phyloP scores from a whole-genome alignment of 30 jellyfish, hydroid and myxozoan species.

The Clytia hemisphaerica region DNA sequence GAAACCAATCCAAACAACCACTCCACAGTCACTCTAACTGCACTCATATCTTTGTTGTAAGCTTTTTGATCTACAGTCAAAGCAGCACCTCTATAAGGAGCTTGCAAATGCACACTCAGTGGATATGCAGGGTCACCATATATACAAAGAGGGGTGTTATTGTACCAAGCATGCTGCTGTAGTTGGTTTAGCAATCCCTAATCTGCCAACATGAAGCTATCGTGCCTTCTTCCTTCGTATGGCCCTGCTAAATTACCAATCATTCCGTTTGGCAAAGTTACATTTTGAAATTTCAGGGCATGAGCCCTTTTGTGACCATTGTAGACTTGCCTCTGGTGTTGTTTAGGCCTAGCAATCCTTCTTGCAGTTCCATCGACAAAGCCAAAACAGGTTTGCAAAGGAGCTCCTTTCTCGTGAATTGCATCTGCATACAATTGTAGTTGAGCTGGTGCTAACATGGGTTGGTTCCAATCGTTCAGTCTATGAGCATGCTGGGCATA shows the following conservation, averaged over 20 bases:
- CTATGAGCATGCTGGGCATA: conserved; percentile 14
- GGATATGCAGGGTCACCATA: conserved; percentile 69
- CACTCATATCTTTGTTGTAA: conserved; percentile 51
- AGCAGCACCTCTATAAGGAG: conserved; percentile 27
- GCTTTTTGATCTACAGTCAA: conserved; percentile 40
- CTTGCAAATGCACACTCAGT: conserved; percentile 44
- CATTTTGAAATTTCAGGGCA: conserved; percentile 42
- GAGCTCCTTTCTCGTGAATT: conserved; percentile 37
- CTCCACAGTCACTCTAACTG: conserved; percentile 48
- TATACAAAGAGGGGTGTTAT: conserved; percentile 35
- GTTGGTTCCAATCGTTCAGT: conserved; percentile 38
- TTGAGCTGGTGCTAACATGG: conserved; percentile 22
- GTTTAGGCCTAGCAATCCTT: conserved; percentile 21
- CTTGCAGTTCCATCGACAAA: conserved; percentile 41
- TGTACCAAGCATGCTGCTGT: conserved; percentile 28
- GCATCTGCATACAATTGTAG: conserved; percentile 33
- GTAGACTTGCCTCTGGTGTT: conserved; percentile 30
- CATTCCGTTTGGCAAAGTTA: conserved; percentile 36
- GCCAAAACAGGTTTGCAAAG: conserved; percentile 43
- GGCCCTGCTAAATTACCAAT: conserved; percentile 44
- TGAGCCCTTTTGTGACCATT: conserved; percentile 51
- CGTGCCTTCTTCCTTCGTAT: conserved; percentile 52
- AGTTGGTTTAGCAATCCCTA: conserved; percentile 36
- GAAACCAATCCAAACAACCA: conserved; percentile 62
- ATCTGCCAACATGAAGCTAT: conserved; percentile 37